Evolutionary conservation across 1,140 invertebrate genomes (phyloP), one percentile per base, ranked within the genome.

Genomic region (Drosophila repleta): DNA sequence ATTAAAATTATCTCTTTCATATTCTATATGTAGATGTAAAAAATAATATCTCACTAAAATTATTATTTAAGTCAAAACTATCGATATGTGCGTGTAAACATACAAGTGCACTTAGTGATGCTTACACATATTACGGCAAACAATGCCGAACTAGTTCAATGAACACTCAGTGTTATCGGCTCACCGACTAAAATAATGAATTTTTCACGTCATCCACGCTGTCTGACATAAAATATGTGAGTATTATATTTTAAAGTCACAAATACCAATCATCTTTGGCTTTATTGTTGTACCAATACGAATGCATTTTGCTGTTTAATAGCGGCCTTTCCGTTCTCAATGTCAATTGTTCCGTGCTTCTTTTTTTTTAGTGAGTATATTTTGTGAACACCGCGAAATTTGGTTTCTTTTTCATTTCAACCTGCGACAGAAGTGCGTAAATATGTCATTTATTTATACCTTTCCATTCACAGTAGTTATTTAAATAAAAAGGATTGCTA

Each of bases 121-220:
- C 49, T 4, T 17, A 18, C n/a, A n/a, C n/a, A n/a, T 10, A 39
- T 48, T 21, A n/a, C 4, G n/a, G 11, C 18, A 39, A 13, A 0
- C 13, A 20, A 1, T 17, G 10, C 17, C 26, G 56, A 67, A 67
- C 73, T 72, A 72, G 56, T 60, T 62, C 58, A 21, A 5, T 35
- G 58, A 61, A 37, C 58, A 8, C 24, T 2, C 20, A 24, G 39
- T 61, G 51, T 41, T 66, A 72, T 72, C 53, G 58, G 55, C 60
- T 52, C 65, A 63, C 46, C 64, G 63, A 74, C 26, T 49, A 69
- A 76, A 74, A 69, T 62, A 76, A 74, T 48, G 43, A 74, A 70
- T 63, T 63, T 74, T 76, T 76, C 74, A 76, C 70, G 74, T 76
- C 74, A 76, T 76, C 72, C 74, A 76, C 74, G 74, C 74, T 71